These are phyloP conservation scores for Acanthaster planci DNA, from an alignment of 35 echinoderm and acorn worm genomes.

Conservation along the genomic window DNA sequence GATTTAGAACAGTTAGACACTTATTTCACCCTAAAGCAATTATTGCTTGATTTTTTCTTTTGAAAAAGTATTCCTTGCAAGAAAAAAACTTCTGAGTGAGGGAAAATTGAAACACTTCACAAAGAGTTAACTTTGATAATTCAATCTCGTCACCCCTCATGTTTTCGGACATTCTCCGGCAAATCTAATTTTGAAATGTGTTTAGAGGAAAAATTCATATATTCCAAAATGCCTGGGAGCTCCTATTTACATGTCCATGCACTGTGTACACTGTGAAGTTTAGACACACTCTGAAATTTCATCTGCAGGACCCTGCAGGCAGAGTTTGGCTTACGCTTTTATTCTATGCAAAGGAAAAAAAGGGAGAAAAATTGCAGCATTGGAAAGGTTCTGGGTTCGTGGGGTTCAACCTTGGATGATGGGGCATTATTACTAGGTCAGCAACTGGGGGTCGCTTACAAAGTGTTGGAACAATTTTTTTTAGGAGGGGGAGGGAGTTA, in stretches of 20 bases:
- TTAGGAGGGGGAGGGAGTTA: conserved; percentile 11
- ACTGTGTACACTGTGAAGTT: conserved; percentile 26
- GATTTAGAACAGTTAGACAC: no score
- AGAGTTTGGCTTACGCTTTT: conserved; percentile 23
- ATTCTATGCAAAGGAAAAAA: no score
- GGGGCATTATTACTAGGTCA: conserved; percentile 33
- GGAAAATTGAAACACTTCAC: conserved; percentile 15
- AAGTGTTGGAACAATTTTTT: not conserved
- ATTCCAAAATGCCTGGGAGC: not conserved
- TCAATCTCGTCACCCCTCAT: not conserved
- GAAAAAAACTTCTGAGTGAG: not conserved
- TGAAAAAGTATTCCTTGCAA: not conserved
- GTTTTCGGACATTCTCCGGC: conserved; percentile 23
- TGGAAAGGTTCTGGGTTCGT: conserved; percentile 6
- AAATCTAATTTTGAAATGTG: conserved; percentile 28
- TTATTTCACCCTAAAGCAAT: conserved; percentile 1
- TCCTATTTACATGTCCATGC: conserved; percentile 23
- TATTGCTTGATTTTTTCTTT: not conserved
- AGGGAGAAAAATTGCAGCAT: not conserved
- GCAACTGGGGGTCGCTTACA: not conserved
- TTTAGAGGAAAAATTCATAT: conserved; percentile 23
- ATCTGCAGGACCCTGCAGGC: conserved; percentile 12
- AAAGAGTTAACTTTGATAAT: conserved; percentile 27
- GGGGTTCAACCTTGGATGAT: conserved; percentile 20
- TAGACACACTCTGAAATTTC: conserved; percentile 20